Evolutionary conservation across 2,888 invertebrate species (phyloP).

Genomic region (Sinohyriopsis cumingii): DNA sequence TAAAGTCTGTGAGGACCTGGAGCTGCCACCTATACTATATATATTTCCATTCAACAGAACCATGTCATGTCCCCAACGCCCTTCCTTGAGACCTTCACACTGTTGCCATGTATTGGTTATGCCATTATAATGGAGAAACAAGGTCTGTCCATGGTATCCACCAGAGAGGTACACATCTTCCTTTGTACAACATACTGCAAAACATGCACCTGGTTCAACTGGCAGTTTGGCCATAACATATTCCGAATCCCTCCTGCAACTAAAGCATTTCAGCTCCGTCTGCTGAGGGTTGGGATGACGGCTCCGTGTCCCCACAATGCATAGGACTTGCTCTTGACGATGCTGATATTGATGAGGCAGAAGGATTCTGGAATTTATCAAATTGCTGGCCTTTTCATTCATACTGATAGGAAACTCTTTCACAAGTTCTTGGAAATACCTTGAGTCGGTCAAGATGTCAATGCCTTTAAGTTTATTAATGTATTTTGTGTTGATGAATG

Average conservation of each 20-base stretch:
- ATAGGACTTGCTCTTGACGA: constrained; percentile 44
- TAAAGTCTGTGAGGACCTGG: constrained; percentile 35
- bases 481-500: constrained; percentile 37
- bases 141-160: constrained; percentile 38
- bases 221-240: constrained; percentile 40
- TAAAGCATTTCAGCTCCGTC: constrained; percentile 47
- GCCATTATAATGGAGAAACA: constrained; percentile 37
- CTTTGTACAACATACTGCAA: constrained; percentile 41
- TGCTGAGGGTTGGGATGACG: constrained; percentile 44
- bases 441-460: constrained; percentile 16
- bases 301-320: constrained; percentile 45
- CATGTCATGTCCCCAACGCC: constrained; percentile 47
- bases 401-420: constrained; percentile 5
- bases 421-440: constrained; percentile 10
- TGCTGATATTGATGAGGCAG: constrained; percentile 24
- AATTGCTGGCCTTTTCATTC: background rate
- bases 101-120: constrained; percentile 40
- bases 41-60: constrained; percentile 28
- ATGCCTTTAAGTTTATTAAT: constrained; percentile 26
- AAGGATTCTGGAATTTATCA: background rate
- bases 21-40: constrained; percentile 41
- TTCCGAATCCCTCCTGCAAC: constrained; percentile 41
- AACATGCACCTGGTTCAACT: constrained; percentile 46
- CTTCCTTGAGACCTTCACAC: constrained; percentile 35
- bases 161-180: constrained; percentile 44